These are phyloP conservation scores for Centropristis striata DNA, from an alignment of 2,113 vertebrate genomes.

Conservation along the genomic window DNA sequence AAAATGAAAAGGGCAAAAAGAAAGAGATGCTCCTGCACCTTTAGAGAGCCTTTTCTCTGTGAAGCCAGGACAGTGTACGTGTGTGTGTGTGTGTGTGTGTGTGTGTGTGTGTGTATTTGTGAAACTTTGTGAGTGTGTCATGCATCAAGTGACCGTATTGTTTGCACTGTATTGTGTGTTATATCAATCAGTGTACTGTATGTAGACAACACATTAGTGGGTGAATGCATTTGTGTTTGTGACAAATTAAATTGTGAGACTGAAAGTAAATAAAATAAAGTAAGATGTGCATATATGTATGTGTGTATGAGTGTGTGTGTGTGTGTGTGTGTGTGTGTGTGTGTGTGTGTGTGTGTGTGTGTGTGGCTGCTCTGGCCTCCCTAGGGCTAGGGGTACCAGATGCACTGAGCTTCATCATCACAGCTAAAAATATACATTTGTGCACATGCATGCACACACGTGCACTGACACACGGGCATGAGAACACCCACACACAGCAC, in stretches of 20 bases:
- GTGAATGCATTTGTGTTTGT: conserved; percentile 32
- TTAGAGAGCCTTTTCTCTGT: conserved; percentile 6
- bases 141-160: conserved; percentile 9
- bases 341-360: conserved; percentile 15
- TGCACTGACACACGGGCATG: conserved; percentile 21
- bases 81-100: conserved; percentile 15
- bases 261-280: conserved; percentile 31
- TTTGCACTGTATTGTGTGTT: conserved; percentile 27
- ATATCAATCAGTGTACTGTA: neutral
- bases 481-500: conserved; percentile 28
- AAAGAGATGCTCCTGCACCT: conserved; percentile 3
- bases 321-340: conserved; percentile 29
- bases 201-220: conserved; percentile 14
- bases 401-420: conserved; percentile 80
- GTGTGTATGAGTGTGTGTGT: conserved; percentile 11
- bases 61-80: conserved; percentile 9
- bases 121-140: conserved; percentile 1
- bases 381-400: conserved; percentile 84
- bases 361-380: conserved; percentile 73
- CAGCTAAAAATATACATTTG: conserved; percentile 84
- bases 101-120: conserved; percentile 15
- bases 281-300: conserved; percentile 12
- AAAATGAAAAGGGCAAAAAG: neutral
- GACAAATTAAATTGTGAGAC: conserved; percentile 15
- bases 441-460: conserved; percentile 43